Conservation (phyloP, 2,113 vertebrate species). For the Zeus faber region DNA sequence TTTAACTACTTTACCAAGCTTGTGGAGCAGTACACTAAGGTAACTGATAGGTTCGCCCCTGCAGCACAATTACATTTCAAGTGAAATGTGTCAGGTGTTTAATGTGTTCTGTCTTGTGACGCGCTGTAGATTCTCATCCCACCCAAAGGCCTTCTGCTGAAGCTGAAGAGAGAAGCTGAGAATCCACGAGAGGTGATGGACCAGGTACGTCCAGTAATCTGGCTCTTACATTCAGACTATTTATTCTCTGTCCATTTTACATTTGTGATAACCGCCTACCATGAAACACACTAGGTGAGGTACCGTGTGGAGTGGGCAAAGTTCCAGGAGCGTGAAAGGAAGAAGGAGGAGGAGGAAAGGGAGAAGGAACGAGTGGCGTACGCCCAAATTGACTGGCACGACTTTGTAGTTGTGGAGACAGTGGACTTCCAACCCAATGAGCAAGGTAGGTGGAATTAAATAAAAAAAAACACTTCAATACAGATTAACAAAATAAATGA, state of each 20-base stretch:
- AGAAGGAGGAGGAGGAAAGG: conserved; percentile 96
- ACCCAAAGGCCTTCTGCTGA: conserved; percentile 89
- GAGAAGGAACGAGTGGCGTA: conserved; percentile 96
- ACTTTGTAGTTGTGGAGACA: conserved; percentile 97
- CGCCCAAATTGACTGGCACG: conserved; percentile 98
- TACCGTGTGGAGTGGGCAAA: conserved; percentile 99
- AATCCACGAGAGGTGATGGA: conserved; percentile 95
- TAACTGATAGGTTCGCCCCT: conserved; percentile 38
- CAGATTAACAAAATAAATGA: too few species aligned
- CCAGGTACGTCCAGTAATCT: conserved; percentile 88
- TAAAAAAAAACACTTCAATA: too few species aligned
- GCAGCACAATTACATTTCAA: neutral
- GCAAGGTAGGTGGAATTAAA: conserved; percentile 77
- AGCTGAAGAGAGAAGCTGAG: conserved; percentile 93
- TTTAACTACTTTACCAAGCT: conserved; percentile 99
- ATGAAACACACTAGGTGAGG: conserved; percentile 88
- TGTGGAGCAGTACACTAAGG: conserved; percentile 99
- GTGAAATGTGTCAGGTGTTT: neutral
- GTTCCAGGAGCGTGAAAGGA: conserved; percentile 95
- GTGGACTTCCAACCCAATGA: conserved; percentile 97
- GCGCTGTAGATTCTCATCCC: conserved; percentile 87
- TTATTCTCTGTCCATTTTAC: too few species aligned
- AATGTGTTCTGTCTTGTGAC: conserved; percentile 41
- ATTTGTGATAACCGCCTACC: too few species aligned
- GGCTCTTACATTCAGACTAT: too few species aligned